Evolutionary conservation across 2,797 vertebrate species (phyloP).

Genomic region (Lacerta agilis): DNA sequence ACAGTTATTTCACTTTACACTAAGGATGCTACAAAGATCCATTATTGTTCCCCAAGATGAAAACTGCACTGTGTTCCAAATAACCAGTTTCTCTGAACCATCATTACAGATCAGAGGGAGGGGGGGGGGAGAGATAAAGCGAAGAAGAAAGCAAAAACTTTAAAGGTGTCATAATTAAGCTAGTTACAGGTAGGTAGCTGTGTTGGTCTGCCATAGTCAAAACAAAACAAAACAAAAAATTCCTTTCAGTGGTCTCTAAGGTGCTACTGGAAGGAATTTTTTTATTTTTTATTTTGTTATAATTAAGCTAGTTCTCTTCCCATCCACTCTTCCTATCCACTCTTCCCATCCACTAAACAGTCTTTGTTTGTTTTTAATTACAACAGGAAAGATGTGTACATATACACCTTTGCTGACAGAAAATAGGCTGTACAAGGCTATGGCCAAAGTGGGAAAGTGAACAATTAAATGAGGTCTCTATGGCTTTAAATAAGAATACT

Average conservation of each 20-base stretch:
- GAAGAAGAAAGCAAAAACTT: no score
- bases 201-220: no score
- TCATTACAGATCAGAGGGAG: not conserved
- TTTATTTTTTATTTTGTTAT: no score
- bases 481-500: not conserved
- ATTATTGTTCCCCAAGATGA: not conserved
- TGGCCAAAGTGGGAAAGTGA: not conserved
- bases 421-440: not conserved
- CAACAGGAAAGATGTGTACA: not conserved
- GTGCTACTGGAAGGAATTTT: no score
- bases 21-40: not conserved
- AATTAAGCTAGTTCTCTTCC: not conserved
- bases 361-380: conserved; percentile 1
- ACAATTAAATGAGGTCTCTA: not conserved
- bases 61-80: not conserved
- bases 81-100: not conserved
- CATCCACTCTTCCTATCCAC: not conserved
- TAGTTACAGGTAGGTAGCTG: not conserved
- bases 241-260: no score
- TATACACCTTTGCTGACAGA: not conserved
- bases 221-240: no score
- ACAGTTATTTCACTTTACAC: not conserved
- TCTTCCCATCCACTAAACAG: not conserved
- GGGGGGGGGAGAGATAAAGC: not conserved
- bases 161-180: no score